phyloP scores from a whole-genome alignment of 1,140 invertebrate species.

The Heliconius hermathena region DNA sequence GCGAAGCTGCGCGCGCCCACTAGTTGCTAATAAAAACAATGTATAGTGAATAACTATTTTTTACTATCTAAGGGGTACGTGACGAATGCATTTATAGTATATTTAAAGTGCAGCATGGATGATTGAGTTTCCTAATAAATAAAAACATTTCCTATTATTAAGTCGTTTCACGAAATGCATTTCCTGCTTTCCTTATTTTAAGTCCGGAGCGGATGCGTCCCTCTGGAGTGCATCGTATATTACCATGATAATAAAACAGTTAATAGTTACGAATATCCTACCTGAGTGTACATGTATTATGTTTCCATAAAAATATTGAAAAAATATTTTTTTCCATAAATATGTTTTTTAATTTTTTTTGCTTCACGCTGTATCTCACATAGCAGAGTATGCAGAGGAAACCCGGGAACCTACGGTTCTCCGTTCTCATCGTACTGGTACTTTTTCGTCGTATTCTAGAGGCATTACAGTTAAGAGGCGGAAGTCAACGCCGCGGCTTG shows the following conservation, averaged over 20 bases:
- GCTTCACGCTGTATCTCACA: no score
- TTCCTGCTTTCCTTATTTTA: conserved; percentile 16
- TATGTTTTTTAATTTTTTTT: no score
- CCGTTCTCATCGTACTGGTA: no score
- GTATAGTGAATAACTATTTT: background rate
- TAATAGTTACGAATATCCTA: background rate
- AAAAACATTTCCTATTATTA: conserved; percentile 19
- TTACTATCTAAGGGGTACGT: background rate
- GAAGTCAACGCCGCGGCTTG: no score
- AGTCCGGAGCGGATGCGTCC: background rate
- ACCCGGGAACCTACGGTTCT: no score
- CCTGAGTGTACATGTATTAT: background rate
- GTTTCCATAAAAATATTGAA: background rate
- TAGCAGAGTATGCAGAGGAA: no score
- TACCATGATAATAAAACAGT: background rate
- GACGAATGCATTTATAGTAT: background rate
- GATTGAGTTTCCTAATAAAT: conserved; percentile 16
- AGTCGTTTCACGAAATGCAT: conserved; percentile 4
- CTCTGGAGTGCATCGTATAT: conserved; percentile 2
- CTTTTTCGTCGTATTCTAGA: no score
- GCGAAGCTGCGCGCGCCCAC: no score
- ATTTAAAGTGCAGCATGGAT: background rate
- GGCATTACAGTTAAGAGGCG: no score
- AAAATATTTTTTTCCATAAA: no score
- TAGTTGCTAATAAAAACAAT: background rate